Evolutionary conservation across 1,140 invertebrate genomes (phyloP).

Genomic region (Aphidius ervi): DNA sequence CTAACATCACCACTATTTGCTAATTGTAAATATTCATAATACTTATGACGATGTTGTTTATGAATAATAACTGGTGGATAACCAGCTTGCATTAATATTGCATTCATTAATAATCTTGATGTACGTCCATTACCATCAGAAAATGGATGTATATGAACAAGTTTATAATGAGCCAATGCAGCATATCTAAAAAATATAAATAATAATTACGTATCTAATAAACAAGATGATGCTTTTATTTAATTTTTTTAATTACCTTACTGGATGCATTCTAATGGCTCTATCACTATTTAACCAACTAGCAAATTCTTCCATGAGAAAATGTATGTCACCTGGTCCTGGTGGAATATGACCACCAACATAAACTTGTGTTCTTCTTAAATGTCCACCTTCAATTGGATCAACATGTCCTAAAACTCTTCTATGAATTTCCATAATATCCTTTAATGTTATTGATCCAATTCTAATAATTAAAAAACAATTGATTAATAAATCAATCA

Average conservation of each 20-base stretch:
- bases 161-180: constrained; percentile 91
- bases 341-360: constrained; percentile 90
- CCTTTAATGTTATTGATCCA: constrained; percentile 61
- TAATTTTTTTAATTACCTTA: constrained; percentile 60
- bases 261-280: constrained; percentile 77
- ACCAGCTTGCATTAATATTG: constrained; percentile 95
- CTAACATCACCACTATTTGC: constrained; percentile 90
- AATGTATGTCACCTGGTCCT: constrained; percentile 70
- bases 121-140: constrained; percentile 93
- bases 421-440: constrained; percentile 90
- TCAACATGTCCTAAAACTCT: constrained; percentile 92
- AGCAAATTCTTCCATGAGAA: constrained; percentile 83
- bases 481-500: not conserved
- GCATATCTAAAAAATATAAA: constrained; percentile 63
- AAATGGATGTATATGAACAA: constrained; percentile 93
- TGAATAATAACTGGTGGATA: constrained; percentile 94
- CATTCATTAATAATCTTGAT: constrained; percentile 91
- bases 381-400: constrained; percentile 79
- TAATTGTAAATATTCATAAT: constrained; percentile 82
- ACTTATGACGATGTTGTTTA: constrained; percentile 82
- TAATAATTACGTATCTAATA: too few species aligned
- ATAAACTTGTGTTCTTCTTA: constrained; percentile 82
- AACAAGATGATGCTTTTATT: too few species aligned
- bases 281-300: constrained; percentile 88
- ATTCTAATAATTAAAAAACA: constrained; percentile 21